These are phyloP conservation scores for Neomorphus geoffroyi DNA, from an alignment of 2,797 vertebrate genomes.

Conservation along the genomic window DNA sequence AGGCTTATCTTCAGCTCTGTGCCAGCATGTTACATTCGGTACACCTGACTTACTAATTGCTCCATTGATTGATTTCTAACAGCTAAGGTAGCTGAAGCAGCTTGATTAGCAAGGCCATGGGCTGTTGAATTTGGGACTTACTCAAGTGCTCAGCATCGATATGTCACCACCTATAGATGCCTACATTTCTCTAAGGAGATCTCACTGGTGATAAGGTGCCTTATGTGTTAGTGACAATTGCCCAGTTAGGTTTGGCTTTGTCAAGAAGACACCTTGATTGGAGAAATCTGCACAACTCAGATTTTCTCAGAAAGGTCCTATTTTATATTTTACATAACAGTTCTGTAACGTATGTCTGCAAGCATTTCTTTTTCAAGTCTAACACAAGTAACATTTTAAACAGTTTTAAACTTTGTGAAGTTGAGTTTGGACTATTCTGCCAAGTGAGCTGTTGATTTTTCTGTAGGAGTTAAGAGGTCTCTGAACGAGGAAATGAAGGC, in stretches of 20 bases:
- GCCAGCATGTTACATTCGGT: background rate
- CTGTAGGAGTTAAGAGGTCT: background rate
- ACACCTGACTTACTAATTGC: background rate
- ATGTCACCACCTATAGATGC: background rate
- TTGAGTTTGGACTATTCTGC: background rate
- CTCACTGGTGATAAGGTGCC: background rate
- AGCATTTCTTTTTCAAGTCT: background rate
- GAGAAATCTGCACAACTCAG: background rate
- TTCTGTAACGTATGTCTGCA: background rate
- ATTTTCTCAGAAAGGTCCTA: background rate
- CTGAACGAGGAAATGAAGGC: background rate
- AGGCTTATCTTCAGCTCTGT: background rate
- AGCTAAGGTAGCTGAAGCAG: background rate
- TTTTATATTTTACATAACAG: background rate
- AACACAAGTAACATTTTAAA: background rate
- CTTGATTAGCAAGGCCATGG: background rate
- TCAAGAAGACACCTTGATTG: background rate
- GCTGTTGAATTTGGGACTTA: background rate
- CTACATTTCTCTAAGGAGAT: background rate
- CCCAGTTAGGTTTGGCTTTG: background rate
- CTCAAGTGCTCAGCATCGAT: background rate
- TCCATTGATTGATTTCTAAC: background rate
- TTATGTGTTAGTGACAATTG: background rate
- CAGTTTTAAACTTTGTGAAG: background rate
- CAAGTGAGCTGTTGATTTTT: background rate